These are phyloP conservation scores for Noctua fimbriata DNA, from an alignment of 2,888 invertebrate genomes.

Conservation along the genomic window DNA sequence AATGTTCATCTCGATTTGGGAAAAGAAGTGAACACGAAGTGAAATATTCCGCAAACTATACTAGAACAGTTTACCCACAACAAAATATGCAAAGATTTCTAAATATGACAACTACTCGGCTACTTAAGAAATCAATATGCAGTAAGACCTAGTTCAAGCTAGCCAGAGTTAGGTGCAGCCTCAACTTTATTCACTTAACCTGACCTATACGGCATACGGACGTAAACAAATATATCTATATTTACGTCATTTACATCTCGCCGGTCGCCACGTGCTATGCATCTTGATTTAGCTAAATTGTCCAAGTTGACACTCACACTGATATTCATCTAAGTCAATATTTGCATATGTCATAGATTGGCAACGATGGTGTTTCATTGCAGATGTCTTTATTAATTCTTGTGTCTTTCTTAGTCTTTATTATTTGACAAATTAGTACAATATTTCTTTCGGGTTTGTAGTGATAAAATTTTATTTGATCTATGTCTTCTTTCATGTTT, in stretches of 20 bases:
- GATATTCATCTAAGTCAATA: conserved; percentile 4
- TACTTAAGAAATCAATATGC: conserved; percentile 16
- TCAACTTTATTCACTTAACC: conserved; percentile 25
- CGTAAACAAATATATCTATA: conserved; percentile 25
- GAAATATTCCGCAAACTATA: not conserved
- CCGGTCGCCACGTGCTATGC: conserved; percentile 7
- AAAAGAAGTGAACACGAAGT: not conserved
- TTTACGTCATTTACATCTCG: conserved; percentile 24
- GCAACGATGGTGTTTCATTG: not conserved
- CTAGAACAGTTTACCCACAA: not conserved
- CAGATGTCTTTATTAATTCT: not conserved
- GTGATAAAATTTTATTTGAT: not conserved
- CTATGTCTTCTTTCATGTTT: not conserved
- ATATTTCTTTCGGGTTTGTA: not conserved
- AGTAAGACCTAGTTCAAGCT: conserved; percentile 21
- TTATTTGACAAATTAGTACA: not conserved
- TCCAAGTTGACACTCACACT: conserved; percentile 5
- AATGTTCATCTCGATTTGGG: no score
- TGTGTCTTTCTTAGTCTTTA: not conserved
- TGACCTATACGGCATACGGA: not conserved
- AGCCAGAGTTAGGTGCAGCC: conserved; percentile 13
- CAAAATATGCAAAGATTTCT: conserved; percentile 18
- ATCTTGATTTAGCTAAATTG: conserved; percentile 23
- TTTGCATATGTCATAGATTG: conserved; percentile 7
- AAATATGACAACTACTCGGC: conserved; percentile 5